A percentile compares a stretch with the other conserved stretches of the same genome.
phyloP scores from a whole-genome alignment of 2,113 vertebrate genomes.

The Cynoglossus semilaevis region DNA sequence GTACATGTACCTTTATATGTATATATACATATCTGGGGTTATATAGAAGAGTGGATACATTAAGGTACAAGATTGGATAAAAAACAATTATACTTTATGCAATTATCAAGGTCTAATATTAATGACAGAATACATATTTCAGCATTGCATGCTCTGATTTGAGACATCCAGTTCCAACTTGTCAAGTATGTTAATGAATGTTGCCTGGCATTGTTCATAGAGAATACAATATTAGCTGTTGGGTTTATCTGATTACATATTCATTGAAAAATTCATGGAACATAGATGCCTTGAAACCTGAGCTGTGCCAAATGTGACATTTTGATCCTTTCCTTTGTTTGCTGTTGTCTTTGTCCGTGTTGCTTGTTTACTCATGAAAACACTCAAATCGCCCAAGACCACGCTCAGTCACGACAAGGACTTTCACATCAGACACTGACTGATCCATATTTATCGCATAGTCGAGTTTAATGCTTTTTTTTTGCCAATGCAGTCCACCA shows the following conservation, averaged over 20 bases:
- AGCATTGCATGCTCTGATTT: neutral
- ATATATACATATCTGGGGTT: too few species aligned
- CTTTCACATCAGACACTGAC: too few species aligned
- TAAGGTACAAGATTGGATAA: too few species aligned
- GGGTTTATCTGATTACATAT: neutral
- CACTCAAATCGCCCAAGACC: too few species aligned
- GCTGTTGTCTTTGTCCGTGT: neutral
- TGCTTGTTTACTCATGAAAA: neutral
- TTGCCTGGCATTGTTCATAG: neutral
- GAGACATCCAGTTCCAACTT: neutral
- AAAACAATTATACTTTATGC: too few species aligned
- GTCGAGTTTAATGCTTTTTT: neutral
- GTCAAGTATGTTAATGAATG: conserved; percentile 1
- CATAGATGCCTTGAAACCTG: neutral
- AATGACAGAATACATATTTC: too few species aligned
- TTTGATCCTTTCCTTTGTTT: neutral
- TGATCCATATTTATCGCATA: neutral
- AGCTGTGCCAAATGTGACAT: neutral
- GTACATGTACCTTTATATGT: too few species aligned
- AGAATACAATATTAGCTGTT: neutral
- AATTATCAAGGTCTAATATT: too few species aligned
- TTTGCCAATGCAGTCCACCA: neutral
- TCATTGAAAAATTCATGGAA: conserved; percentile 7
- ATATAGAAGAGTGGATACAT: too few species aligned
- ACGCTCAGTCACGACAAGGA: too few species aligned